Evolutionary conservation across 2,797 vertebrate species (phyloP), one percentile per base, ranked within the genome.

Genomic region (Selene dorsalis): DNA sequence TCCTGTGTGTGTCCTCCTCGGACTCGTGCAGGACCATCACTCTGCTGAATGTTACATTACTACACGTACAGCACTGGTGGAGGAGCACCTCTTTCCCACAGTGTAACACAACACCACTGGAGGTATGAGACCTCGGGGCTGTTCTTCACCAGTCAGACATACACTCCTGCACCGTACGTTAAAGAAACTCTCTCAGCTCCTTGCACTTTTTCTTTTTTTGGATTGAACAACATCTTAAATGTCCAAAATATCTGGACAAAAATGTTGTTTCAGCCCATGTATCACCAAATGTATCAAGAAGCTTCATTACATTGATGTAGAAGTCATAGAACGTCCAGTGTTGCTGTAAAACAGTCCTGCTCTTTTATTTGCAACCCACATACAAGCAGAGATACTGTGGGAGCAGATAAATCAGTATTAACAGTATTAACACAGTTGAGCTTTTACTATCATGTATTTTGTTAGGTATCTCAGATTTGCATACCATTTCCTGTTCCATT

Each of bases 81-180:
- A 39, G n/a, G 2, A 28, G 13, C 18, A 28, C 28, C 13, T 41
- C 17, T 55, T 30, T 28, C 17, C 16, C 43, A 22, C 48, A 17
- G 16, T 18, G 56, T 43, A 74, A 80, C 7, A 55, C 1, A 4
- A 79, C 67, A 39, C 83, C 63, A 68, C 24, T n/a, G 2, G 4
- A 32, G 18, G 8, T 14, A 16, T 35, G 4, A 14, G 35, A 5
- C 26, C 30, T 35, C 32, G 7, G 32, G 32, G 39, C 11, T 4
- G 50, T 38, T 30, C 22, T 47, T 39, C 11, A 11, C 20, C 38
- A 62, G 5, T 38, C 4, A 52, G 30, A 58, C 3, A 17, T 9
- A 8, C 43, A 45, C 41, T 50, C n/a, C 48, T 52, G 50, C 50
- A 52, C 11, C 50, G 12, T 5, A 4, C 48, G 8, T 7, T 22